phyloP scores from a whole-genome alignment of 2,888 invertebrate genomes.

The Nineta flava region DNA sequence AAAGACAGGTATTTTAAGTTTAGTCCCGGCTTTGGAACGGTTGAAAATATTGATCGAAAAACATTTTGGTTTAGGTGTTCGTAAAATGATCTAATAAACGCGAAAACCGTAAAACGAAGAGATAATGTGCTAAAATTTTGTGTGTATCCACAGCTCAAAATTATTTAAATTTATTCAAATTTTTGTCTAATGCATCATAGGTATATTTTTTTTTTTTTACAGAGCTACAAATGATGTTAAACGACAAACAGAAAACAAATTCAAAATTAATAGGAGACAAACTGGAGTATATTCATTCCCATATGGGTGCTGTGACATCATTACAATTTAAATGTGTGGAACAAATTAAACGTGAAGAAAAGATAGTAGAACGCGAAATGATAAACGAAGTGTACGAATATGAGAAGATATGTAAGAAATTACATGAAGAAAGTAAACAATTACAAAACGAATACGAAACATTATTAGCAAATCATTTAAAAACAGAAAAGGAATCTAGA shows the following conservation, averaged over 20 bases:
- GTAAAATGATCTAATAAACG: too few relatives aligned
- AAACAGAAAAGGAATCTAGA: constrained; percentile 35
- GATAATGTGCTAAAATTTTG: too few relatives aligned
- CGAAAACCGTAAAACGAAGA: too few relatives aligned
- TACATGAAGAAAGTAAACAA: constrained; percentile 33
- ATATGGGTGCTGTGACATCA: constrained; percentile 20
- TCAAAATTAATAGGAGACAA: constrained; percentile 21
- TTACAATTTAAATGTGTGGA: constrained; percentile 17
- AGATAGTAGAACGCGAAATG: constrained; percentile 37
- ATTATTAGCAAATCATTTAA: constrained; percentile 30
- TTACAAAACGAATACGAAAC: constrained; percentile 28
- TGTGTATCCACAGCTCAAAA: too few relatives aligned
- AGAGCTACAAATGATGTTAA: constrained; percentile 21
- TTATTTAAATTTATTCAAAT: neutral
- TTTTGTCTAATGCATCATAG: too few relatives aligned
- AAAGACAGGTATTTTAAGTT: too few relatives aligned
- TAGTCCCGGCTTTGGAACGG: too few relatives aligned
- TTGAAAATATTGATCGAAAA: too few relatives aligned
- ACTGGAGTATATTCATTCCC: constrained; percentile 22
- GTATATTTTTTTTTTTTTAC: constrained; percentile 10
- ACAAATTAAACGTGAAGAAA: constrained; percentile 14
- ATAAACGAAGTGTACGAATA: constrained; percentile 32
- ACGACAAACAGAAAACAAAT: constrained; percentile 24
- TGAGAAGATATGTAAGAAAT: constrained; percentile 28
- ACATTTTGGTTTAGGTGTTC: too few relatives aligned